phyloP scores from a whole-genome alignment of 2,113 vertebrate species.

The Raphicerus campestris region DNA sequence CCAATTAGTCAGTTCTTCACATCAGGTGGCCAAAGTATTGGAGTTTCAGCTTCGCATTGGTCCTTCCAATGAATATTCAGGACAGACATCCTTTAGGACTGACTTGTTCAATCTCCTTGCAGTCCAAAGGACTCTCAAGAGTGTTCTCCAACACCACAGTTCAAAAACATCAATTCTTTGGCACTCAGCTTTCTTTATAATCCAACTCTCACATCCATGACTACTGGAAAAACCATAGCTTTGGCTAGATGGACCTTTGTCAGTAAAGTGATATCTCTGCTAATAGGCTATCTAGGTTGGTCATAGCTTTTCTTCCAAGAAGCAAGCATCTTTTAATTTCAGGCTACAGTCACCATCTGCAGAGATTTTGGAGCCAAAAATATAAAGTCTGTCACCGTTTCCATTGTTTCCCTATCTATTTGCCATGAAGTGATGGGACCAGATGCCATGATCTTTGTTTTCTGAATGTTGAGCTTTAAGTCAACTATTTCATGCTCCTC shows the following conservation, averaged over 20 bases:
- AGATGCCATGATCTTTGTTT: neutral
- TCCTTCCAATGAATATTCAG: neutral
- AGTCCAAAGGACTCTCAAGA: neutral
- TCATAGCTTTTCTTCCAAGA: neutral
- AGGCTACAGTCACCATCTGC: neutral
- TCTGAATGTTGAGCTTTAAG: neutral
- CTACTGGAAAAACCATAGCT: neutral
- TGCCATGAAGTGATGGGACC: neutral
- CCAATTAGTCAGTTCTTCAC: neutral
- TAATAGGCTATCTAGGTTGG: neutral
- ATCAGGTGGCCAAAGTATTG: neutral
- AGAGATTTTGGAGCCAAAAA: neutral
- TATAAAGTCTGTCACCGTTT: neutral
- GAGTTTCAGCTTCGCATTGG: neutral
- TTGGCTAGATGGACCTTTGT: neutral
- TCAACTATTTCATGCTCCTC: neutral
- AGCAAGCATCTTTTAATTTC: neutral
- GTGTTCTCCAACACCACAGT: neutral
- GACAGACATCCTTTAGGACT: neutral
- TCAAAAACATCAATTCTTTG: neutral
- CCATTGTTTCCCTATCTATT: neutral
- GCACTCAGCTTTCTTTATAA: neutral
- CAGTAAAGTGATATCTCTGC: neutral
- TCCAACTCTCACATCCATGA: neutral
- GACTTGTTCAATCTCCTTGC: neutral